A percentile compares a stretch with the other conserved stretches of the same genome.
Evolutionary conservation across 92 coral and sea anemone species (phyloP).

Genomic region (Porites rus): DNA sequence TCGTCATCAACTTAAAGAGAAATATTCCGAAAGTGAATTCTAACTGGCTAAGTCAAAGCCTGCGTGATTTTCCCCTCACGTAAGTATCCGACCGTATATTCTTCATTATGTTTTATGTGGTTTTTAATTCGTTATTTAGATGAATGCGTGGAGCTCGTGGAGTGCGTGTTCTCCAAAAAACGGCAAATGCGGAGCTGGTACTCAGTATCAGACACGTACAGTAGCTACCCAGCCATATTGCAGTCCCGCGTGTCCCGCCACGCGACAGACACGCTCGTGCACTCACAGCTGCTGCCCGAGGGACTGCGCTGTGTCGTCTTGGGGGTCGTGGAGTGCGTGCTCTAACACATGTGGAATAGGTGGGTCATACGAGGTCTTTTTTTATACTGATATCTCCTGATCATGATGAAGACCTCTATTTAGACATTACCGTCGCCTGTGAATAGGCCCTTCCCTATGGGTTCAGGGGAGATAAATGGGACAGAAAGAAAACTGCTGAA

Average conservation of each 20-base stretch:
- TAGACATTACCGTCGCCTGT: too few relatives aligned
- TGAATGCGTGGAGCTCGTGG: conserved; percentile 87
- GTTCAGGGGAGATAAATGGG: too few relatives aligned
- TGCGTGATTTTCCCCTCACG: too few relatives aligned
- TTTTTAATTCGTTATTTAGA: conserved; percentile 41
- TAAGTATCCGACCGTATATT: too few relatives aligned
- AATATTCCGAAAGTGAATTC: too few relatives aligned
- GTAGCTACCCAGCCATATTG: conserved; percentile 83
- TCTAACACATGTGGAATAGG: conserved; percentile 90
- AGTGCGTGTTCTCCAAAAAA: conserved; percentile 73
- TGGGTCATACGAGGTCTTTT: conserved; percentile 18
- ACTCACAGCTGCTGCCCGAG: conserved; percentile 96
- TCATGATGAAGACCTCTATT: too few relatives aligned
- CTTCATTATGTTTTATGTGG: too few relatives aligned
- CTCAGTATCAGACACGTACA: conserved; percentile 69
- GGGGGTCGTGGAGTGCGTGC: conserved; percentile 88
- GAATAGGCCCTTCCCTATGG: too few relatives aligned
- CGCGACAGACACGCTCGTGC: conserved; percentile 58
- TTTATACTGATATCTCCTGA: neutral
- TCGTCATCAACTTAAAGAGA: neutral
- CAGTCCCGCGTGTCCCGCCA: conserved; percentile 82
- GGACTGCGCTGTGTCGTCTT: conserved; percentile 74
- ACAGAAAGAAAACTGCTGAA: too few relatives aligned
- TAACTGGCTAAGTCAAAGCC: too few relatives aligned
- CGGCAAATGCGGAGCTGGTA: conserved; percentile 90